These are phyloP conservation scores for Radopholus similis DNA, from an alignment of 1,140 invertebrate species.

Conservation along the genomic window DNA sequence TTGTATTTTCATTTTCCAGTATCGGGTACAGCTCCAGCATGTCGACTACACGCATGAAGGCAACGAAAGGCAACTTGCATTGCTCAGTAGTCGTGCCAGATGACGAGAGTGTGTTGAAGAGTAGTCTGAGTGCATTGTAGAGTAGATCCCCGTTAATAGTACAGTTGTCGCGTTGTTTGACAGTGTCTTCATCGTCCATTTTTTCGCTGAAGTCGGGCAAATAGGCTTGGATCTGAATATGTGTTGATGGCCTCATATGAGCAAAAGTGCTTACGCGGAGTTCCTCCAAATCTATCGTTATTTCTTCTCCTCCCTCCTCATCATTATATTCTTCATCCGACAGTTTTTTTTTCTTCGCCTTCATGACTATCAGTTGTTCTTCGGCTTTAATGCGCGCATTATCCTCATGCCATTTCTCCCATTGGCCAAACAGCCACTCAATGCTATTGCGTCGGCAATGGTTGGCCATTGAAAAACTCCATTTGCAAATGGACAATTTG, in stretches of 20 bases:
- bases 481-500: neutral
- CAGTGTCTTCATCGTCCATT: neutral
- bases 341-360: neutral
- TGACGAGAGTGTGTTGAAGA: neutral
- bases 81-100: neutral
- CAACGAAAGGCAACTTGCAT: neutral
- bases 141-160: neutral
- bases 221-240: neutral
- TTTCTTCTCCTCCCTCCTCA: neutral
- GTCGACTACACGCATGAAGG: neutral
- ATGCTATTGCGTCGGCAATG: neutral
- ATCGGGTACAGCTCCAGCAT: neutral
- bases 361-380: neutral
- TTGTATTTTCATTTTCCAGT: neutral
- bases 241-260: too few species aligned
- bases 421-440: constrained; percentile 6
- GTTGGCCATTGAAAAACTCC: neutral
- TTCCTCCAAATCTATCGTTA: too few species aligned
- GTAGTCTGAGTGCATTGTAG: neutral
- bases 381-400: neutral
- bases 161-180: neutral
- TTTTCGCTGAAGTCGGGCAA: neutral
- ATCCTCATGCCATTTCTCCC: constrained; percentile 10
- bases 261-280: neutral
- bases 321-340: neutral